Percentiles rank a stretch among this genome's conserved stretches.
These are phyloP conservation scores for Monopis laevigella DNA, from an alignment of 2,888 invertebrate genomes.

Conservation along the genomic window DNA sequence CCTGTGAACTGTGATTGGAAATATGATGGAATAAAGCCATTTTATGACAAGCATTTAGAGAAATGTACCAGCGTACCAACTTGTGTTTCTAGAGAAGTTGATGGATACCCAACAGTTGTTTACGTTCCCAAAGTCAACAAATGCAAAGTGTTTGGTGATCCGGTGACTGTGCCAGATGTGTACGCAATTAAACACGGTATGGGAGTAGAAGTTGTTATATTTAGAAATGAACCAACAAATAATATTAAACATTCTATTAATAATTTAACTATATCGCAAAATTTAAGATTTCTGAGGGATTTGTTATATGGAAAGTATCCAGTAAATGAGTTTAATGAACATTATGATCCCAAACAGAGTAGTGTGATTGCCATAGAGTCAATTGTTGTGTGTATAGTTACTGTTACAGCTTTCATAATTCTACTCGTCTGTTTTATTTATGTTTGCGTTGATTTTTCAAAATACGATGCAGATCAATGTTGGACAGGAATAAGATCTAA, in stretches of 20 bases:
- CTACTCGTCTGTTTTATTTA: conserved; percentile 28
- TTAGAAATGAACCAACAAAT: conserved; percentile 15
- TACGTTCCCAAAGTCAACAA: conserved; percentile 35
- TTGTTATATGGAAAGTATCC: conserved; percentile 34
- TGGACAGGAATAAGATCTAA: conserved; percentile 14
- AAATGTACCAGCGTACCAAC: conserved; percentile 31
- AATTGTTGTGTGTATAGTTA: conserved; percentile 20
- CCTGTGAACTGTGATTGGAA: conserved; percentile 42
- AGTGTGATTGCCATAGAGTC: conserved; percentile 27
- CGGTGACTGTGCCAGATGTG: conserved; percentile 34
- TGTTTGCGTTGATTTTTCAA: too few relatives aligned
- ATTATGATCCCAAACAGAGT: neutral
- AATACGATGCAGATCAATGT: too few relatives aligned
- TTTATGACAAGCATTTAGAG: conserved; percentile 26
- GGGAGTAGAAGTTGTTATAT: conserved; percentile 25
- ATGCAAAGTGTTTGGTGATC: conserved; percentile 37
- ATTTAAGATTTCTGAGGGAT: conserved; percentile 36
- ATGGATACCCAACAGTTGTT: conserved; percentile 34
- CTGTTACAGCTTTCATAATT: conserved; percentile 25
- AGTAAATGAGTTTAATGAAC: neutral
- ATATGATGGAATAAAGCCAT: conserved; percentile 35
- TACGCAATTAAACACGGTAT: conserved; percentile 37
- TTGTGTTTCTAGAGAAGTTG: conserved; percentile 27
- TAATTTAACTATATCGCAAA: conserved; percentile 45
- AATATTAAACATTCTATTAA: conserved; percentile 29